These are phyloP conservation scores for Caracal caracal DNA, from an alignment of 2,113 vertebrate species.

Conservation along the genomic window DNA sequence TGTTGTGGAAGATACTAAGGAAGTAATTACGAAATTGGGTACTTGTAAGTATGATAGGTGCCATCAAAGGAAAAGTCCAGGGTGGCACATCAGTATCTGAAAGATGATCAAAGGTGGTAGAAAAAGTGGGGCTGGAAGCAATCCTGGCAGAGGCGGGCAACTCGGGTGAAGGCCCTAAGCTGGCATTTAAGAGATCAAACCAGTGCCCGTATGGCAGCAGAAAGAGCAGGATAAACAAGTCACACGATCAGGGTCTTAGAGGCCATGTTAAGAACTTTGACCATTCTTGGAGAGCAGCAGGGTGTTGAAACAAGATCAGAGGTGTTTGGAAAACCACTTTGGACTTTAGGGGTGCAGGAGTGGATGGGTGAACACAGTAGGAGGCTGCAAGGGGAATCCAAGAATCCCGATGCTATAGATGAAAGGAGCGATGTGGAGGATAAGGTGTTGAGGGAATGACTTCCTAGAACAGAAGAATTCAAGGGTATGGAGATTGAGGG, in stretches of 20 bases:
- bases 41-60: not conserved
- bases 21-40: not conserved
- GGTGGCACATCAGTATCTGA: not conserved
- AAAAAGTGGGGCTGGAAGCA: not conserved
- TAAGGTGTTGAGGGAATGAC: not conserved
- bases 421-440: fast-evolving
- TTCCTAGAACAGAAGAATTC: not conserved
- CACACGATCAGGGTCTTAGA: fast-evolving
- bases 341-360: not conserved
- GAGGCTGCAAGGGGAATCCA: not conserved
- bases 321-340: not conserved
- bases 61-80: not conserved
- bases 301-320: not conserved
- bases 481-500: not conserved
- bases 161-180: fast-evolving
- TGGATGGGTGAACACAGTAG: not conserved
- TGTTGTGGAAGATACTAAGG: not conserved
- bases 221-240: too few relatives aligned
- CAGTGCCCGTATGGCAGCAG: not conserved
- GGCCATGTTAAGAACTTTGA: not conserved
- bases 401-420: not conserved
- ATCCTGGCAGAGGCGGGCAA: too few relatives aligned
- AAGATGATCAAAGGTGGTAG: not conserved
- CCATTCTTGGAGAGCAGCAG: not conserved
- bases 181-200: not conserved